Evolutionary conservation across 2,888 invertebrate species (phyloP).

Genomic region (Acleris literana): DNA sequence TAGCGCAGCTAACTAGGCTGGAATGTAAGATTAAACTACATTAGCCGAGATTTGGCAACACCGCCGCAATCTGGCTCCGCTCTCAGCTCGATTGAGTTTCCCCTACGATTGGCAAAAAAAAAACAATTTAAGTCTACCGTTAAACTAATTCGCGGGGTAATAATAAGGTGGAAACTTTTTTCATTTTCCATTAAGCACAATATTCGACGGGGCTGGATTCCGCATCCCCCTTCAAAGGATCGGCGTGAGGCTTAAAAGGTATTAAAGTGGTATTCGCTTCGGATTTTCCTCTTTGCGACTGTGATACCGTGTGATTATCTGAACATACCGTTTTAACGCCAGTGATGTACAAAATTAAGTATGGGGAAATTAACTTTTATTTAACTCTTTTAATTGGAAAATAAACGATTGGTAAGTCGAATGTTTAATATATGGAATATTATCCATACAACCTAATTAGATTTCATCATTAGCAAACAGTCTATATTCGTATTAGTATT

Average conservation of each 20-base stretch:
- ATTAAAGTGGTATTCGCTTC: conserved; percentile 7
- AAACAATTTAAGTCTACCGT: conserved; percentile 1
- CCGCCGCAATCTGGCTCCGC: neutral
- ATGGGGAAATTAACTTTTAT: too few species aligned
- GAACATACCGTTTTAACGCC: neutral
- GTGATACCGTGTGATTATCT: too few species aligned
- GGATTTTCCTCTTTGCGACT: neutral
- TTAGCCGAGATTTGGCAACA: conserved; percentile 15
- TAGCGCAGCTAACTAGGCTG: neutral
- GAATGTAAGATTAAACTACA: conserved; percentile 3
- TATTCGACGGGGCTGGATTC: conserved; percentile 15
- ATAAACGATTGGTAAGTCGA: too few species aligned
- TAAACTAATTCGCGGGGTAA: conserved; percentile 6
- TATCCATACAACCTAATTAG: too few species aligned
- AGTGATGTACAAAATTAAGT: too few species aligned
- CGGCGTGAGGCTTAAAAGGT: conserved; percentile 20
- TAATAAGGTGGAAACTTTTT: conserved; percentile 30
- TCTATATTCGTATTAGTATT: too few species aligned
- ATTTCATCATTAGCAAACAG: too few species aligned
- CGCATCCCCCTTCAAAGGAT: conserved; percentile 20
- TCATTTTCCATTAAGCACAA: conserved; percentile 32
- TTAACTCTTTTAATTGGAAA: too few species aligned
- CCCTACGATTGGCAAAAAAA: neutral
- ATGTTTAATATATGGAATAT: too few species aligned
- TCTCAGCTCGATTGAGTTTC: neutral